These are phyloP conservation scores for Lophotis ruficrista DNA, from an alignment of 2,113 vertebrate species.

Conservation along the genomic window DNA sequence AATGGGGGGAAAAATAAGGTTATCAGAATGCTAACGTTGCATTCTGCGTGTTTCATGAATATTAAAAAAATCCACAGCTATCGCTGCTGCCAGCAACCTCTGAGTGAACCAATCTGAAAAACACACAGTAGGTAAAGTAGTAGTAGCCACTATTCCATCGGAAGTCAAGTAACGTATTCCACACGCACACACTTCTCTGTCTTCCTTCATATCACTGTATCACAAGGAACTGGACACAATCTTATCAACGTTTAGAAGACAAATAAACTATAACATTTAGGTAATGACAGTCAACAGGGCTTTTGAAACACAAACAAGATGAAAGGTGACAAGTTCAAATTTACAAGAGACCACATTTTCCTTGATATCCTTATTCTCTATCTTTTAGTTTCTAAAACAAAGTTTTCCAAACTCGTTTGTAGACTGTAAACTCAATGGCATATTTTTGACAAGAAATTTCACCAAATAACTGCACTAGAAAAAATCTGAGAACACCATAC, in stretches of 20 bases:
- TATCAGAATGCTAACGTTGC: background rate
- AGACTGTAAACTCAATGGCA: background rate
- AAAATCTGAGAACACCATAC: background rate
- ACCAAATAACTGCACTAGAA: background rate
- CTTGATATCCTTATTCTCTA: background rate
- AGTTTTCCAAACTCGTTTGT: background rate
- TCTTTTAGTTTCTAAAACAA: background rate
- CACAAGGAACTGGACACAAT: background rate
- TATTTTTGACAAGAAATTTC: background rate
- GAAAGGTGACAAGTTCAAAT: background rate
- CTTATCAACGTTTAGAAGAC: background rate
- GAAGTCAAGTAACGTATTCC: background rate
- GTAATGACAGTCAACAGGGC: background rate
- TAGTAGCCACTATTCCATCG: background rate
- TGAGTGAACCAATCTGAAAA: background rate
- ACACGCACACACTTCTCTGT: background rate
- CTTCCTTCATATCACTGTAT: rapidly evolving
- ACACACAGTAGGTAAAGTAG: background rate
- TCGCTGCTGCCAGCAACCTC: background rate
- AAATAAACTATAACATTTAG: no score
- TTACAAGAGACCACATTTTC: background rate
- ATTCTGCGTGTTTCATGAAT: background rate
- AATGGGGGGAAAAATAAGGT: background rate
- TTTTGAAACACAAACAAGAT: background rate
- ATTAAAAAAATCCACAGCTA: background rate